Evolutionary conservation across 2,888 invertebrate genomes (phyloP).

Genomic region (Cantharis rustica): DNA sequence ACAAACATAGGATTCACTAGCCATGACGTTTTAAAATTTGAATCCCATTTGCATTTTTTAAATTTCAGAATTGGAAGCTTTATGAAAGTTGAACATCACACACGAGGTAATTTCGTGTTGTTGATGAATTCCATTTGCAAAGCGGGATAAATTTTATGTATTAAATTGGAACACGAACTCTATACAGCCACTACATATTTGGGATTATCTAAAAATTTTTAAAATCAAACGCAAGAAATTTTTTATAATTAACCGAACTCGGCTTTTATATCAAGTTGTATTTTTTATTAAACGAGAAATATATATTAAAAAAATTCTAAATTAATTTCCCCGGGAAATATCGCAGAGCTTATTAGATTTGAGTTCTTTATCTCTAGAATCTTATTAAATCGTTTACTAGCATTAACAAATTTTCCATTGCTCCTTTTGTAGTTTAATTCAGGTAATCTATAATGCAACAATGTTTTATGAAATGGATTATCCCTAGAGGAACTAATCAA

Average conservation of each 20-base stretch:
- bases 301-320: background rate
- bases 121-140: background rate
- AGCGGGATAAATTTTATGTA: background rate
- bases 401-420: background rate
- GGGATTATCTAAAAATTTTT: background rate
- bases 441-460: background rate
- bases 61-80: background rate
- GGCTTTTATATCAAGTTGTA: background rate
- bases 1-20: too few species aligned
- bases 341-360: background rate
- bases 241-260: background rate
- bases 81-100: background rate
- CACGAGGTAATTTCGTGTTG: background rate
- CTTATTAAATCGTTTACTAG: background rate
- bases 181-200: background rate
- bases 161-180: background rate
- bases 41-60: background rate
- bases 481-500: background rate
- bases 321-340: background rate
- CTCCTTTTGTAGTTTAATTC: background rate
- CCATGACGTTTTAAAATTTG: background rate
- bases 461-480: background rate
- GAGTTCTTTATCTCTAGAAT: background rate
- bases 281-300: background rate
- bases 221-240: background rate